phyloP scores from a whole-genome alignment of 2,888 invertebrate species.

The Nasonovia ribisnigri region DNA sequence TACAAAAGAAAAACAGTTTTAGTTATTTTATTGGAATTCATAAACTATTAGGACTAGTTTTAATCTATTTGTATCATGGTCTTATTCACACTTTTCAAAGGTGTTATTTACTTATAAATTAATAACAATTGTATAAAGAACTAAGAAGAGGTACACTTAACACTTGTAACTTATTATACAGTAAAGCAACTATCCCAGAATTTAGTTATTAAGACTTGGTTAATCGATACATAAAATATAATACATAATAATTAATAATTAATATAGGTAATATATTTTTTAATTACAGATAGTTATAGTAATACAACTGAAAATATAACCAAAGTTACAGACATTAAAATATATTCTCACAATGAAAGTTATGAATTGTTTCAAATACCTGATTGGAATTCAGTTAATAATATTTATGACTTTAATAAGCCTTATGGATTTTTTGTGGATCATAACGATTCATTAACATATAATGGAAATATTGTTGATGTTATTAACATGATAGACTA shows the following conservation, averaged over 20 bases:
- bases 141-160: neutral
- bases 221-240: neutral
- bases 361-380: slow-evolving; percentile 52
- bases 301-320: neutral
- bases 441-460: slow-evolving; percentile 6
- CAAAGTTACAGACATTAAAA: neutral
- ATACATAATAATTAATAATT: neutral
- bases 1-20: no score
- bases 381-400: slow-evolving; percentile 51
- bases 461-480: slow-evolving; percentile 45
- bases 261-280: neutral
- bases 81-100: neutral
- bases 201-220: neutral
- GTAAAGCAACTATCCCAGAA: neutral
- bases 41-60: no score
- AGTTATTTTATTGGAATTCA: no score
- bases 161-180: neutral
- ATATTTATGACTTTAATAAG: slow-evolving; percentile 50
- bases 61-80: neutral
- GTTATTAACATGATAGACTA: slow-evolving; percentile 47
- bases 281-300: slow-evolving; percentile 26
- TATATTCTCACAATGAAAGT: slow-evolving; percentile 14
- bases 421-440: slow-evolving; percentile 57
- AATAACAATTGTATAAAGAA: neutral
- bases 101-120: neutral